These are phyloP conservation scores for Acleris laterana DNA, from an alignment of 2,888 invertebrate genomes.

Conservation along the genomic window DNA sequence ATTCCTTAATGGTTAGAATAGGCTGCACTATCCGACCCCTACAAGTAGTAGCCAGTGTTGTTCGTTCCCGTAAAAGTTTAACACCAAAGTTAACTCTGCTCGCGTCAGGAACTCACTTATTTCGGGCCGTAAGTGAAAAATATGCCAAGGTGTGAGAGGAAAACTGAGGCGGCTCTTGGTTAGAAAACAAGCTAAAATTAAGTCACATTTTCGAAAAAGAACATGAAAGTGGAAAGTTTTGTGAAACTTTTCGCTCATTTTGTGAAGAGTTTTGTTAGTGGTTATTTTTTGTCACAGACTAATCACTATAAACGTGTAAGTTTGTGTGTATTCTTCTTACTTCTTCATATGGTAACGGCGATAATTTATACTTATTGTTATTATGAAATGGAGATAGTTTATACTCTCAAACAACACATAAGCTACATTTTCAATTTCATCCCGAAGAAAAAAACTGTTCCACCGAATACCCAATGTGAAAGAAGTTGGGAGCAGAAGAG, in stretches of 20 bases:
- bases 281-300: too few relatives aligned
- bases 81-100: slow-evolving; percentile 32
- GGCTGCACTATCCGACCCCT: slow-evolving; percentile 4
- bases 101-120: slow-evolving; percentile 30
- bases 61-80: slow-evolving; percentile 33
- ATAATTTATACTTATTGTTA: too few relatives aligned
- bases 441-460: too few relatives aligned
- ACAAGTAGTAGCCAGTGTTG: slow-evolving; percentile 18
- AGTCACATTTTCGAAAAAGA: slow-evolving; percentile 5
- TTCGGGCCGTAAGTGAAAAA: slow-evolving; percentile 34
- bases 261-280: too few relatives aligned
- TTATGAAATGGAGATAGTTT: too few relatives aligned
- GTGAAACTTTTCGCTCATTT: neutral
- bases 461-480: too few relatives aligned
- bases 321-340: too few relatives aligned
- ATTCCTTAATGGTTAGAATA: neutral
- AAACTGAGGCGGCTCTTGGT: slow-evolving; percentile 19
- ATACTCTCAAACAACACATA: too few relatives aligned
- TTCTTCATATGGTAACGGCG: too few relatives aligned
- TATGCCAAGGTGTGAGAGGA: slow-evolving; percentile 28
- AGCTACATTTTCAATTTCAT: too few relatives aligned
- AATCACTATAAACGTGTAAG: too few relatives aligned
- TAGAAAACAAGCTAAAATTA: slow-evolving; percentile 5
- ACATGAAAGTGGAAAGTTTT: slow-evolving; percentile 2
- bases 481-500: too few relatives aligned